Conservation (phyloP, 2,797 vertebrate species). For the Lateolabrax maculatus region DNA sequence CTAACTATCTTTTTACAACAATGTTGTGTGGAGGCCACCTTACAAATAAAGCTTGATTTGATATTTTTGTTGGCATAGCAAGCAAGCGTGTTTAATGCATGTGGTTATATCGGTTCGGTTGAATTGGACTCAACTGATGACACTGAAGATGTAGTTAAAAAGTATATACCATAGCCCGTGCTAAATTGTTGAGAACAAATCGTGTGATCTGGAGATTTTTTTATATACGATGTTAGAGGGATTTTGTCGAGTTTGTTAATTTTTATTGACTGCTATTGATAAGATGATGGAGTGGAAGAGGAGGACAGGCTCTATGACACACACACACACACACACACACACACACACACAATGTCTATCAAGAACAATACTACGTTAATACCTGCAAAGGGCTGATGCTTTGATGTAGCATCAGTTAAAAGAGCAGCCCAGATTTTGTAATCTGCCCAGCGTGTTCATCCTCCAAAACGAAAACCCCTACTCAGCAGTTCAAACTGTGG, state of each 20-base stretch:
- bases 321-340: background rate
- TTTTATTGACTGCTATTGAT: background rate
- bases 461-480: constrained; percentile 43
- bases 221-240: background rate
- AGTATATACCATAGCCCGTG: background rate
- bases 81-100: background rate
- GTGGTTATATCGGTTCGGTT: background rate
- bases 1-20: too few species aligned
- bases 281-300: background rate
- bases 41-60: background rate
- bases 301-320: background rate
- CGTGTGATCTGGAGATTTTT: background rate
- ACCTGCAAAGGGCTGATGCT: constrained; percentile 37
- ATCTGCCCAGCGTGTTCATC: constrained; percentile 51
- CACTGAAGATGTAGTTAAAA: background rate
- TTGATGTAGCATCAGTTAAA: constrained; percentile 53
- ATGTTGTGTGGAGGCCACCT: background rate
- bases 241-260: background rate
- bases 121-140: background rate
- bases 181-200: background rate
- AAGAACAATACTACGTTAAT: constrained; percentile 39
- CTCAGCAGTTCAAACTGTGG: constrained; percentile 53
- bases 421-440: constrained; percentile 45
- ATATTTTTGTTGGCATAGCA: background rate
- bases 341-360: constrained; percentile 7